Conservation (phyloP, 2,888 invertebrate genomes). For the Drosophila incognita region DNA sequence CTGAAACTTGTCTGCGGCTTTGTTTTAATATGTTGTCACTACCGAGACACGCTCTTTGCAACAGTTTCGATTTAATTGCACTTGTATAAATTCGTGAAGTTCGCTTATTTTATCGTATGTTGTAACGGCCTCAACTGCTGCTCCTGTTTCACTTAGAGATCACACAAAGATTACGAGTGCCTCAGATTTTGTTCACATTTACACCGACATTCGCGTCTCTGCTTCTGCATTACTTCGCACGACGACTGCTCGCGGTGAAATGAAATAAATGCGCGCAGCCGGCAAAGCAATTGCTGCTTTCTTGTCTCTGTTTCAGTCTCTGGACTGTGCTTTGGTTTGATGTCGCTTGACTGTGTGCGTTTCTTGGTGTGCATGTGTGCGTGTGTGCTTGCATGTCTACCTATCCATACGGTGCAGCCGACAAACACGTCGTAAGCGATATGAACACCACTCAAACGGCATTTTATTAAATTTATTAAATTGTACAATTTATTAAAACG, state of each 20-base stretch:
- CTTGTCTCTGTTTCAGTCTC: conserved; percentile 5
- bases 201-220: not conserved
- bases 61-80: conserved; percentile 51
- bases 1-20: conserved; percentile 33
- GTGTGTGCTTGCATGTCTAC: not conserved
- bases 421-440: conserved; percentile 31
- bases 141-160: conserved; percentile 30
- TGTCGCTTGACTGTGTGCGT: conserved; percentile 12
- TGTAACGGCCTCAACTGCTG: conserved; percentile 23
- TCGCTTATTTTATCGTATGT: conserved; percentile 21
- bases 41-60: conserved; percentile 33
- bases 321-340: conserved; percentile 36
- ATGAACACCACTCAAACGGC: not conserved
- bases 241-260: conserved; percentile 48
- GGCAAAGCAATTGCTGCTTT: conserved; percentile 24
- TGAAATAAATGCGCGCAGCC: conserved; percentile 47
- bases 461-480: not conserved
- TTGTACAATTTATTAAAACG: not conserved
- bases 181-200: not conserved
- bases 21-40: conserved; percentile 27
- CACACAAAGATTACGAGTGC: conserved; percentile 27
- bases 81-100: conserved; percentile 36
- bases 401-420: conserved; percentile 26
- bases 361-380: not conserved
- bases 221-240: conserved; percentile 48